phyloP scores from a whole-genome alignment of 2,113 vertebrate genomes.

The Scomber colias region DNA sequence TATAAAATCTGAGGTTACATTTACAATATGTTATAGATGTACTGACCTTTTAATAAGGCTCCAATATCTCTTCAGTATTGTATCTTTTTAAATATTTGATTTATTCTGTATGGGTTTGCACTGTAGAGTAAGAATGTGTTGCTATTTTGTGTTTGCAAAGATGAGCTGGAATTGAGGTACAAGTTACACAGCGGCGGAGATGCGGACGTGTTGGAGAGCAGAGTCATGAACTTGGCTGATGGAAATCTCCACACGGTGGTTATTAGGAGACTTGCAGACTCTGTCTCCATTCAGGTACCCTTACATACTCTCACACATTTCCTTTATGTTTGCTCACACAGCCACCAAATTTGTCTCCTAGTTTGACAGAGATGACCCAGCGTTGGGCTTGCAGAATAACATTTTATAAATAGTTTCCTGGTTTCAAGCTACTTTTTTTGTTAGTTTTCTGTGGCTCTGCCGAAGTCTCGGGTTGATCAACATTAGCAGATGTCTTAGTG shows the following conservation, averaged over 20 bases:
- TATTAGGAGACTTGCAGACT: slow-evolving; percentile 70
- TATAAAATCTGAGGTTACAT: not conserved
- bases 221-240: slow-evolving; percentile 69
- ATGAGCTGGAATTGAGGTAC: slow-evolving; percentile 81
- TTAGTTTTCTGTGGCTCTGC: slow-evolving; percentile 3
- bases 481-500: slow-evolving; percentile 33
- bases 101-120: not conserved
- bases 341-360: too few species aligned
- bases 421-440: not conserved
- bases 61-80: too few species aligned
- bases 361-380: too few species aligned
- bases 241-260: slow-evolving; percentile 77
- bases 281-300: slow-evolving; percentile 79
- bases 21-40: not conserved
- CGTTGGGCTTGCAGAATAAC: not conserved
- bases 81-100: not conserved
- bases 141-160: slow-evolving; percentile 59
- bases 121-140: not conserved
- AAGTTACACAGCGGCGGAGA: slow-evolving; percentile 76
- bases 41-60: not conserved
- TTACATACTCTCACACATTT: not conserved
- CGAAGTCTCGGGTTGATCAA: slow-evolving; percentile 17
- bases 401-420: not conserved
- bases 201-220: slow-evolving; percentile 68
- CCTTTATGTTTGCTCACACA: too few species aligned